Evolutionary conservation across 2,797 vertebrate genomes (phyloP).

Genomic region (Limnodromus scolopaceus): DNA sequence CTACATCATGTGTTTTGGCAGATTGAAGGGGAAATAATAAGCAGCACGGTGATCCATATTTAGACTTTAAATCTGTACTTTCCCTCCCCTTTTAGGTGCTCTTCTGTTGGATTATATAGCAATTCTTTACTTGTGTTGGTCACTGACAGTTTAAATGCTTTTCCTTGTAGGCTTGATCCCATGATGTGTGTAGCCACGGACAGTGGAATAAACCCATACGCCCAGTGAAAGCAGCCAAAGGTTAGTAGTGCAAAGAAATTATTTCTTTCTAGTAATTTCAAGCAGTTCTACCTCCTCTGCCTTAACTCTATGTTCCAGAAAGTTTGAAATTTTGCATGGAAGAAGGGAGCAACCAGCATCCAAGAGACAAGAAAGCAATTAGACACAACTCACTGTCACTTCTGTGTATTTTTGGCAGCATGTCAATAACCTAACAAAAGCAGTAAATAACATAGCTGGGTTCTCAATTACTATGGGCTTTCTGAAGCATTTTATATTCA

Average conservation of each 20-base stretch:
- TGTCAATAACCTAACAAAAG: not conserved
- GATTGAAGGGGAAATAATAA: not conserved
- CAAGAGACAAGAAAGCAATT: not conserved
- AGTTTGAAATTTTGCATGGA: not conserved
- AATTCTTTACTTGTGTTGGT: not conserved
- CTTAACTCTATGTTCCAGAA: not conserved
- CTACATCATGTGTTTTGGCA: not conserved
- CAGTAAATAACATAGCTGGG: not conserved
- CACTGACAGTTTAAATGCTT: not conserved
- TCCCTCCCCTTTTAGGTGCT: not conserved
- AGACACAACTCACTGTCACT: not conserved
- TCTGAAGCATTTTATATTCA: not conserved
- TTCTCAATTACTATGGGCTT: not conserved
- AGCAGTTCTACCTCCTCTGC: not conserved
- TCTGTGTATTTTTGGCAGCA: not conserved
- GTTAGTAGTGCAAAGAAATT: not conserved
- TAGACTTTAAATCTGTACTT: not conserved
- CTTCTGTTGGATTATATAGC: not conserved
- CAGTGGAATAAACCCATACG: not conserved
- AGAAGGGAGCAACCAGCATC: not conserved
- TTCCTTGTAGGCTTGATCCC: not conserved
- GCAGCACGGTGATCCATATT: not conserved
- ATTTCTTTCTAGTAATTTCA: not conserved
- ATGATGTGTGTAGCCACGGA: not conserved
- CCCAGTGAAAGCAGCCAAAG: not conserved